Conservation (phyloP, 2,797 vertebrate species). For the Dallia pectoralis region DNA sequence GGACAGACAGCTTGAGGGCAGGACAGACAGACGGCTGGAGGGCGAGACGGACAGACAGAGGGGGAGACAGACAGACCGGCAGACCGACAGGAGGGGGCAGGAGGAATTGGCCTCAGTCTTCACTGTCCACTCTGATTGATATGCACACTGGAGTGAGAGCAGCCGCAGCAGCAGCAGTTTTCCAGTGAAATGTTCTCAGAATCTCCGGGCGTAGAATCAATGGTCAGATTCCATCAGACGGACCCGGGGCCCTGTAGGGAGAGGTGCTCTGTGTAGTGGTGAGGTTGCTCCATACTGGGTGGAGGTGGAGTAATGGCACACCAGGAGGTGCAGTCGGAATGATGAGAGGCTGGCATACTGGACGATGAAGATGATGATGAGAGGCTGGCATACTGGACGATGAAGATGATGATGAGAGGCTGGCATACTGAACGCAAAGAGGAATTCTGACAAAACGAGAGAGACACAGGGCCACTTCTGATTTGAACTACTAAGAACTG, state of each 20-base stretch:
- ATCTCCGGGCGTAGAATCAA: conserved; percentile 48
- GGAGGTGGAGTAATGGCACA: conserved; percentile 11
- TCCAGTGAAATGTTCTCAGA: conserved; percentile 46
- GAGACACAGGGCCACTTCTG: not conserved
- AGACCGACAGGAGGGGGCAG: not conserved
- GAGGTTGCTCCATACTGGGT: conserved; percentile 28
- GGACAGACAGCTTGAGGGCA: conserved; percentile 14
- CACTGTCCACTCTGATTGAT: conserved; percentile 53
- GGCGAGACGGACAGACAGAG: not conserved
- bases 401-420: conserved; percentile 5
- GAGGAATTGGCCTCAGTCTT: conserved; percentile 40
- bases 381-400: conserved; percentile 1
- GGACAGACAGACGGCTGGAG: conserved; percentile 2
- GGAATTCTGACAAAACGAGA: conserved; percentile 9
- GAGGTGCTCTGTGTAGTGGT: conserved; percentile 26
- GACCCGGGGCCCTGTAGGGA: conserved; percentile 22
- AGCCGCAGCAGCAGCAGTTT: conserved; percentile 58
- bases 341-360: not conserved
- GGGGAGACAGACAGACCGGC: conserved; percentile 8
- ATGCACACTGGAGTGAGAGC: conserved; percentile 54
- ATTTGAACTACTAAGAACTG: not conserved
- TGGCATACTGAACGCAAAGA: conserved; percentile 10
- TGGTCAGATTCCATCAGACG: conserved; percentile 49
- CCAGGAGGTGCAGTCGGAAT: not conserved
- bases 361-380: no score